A percentile compares a stretch with the other conserved stretches of the same genome.
Evolutionary conservation across 1,140 invertebrate genomes (phyloP).

Genomic region (Dreissena rostriformis): DNA sequence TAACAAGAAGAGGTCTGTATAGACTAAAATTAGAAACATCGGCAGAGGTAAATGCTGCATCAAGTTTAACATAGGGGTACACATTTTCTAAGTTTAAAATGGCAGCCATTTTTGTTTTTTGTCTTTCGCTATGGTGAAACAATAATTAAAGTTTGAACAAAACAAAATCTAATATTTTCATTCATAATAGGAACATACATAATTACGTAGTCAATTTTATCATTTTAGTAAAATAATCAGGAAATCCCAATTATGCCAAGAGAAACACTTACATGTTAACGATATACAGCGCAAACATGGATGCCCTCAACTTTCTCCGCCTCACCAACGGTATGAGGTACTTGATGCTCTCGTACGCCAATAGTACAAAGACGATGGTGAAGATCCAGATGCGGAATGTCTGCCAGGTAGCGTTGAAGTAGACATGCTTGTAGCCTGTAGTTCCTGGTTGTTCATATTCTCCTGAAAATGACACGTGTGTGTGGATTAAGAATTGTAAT

Average conservation of each 20-base stretch:
- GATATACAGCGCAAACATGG: constrained; percentile 88
- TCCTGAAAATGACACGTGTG: constrained; percentile 84
- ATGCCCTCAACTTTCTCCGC: constrained; percentile 84
- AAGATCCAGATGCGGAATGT: constrained; percentile 90
- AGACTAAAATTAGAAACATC: no score
- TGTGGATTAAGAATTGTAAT: no score
- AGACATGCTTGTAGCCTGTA: constrained; percentile 88
- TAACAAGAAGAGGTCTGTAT: no score
- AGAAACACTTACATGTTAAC: constrained; percentile 82
- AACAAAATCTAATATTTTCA: no score
- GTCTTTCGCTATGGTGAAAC: no score
- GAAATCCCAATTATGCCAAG: neutral
- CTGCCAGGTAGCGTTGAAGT: constrained; percentile 90
- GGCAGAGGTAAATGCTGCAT: no score
- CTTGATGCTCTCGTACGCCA: constrained; percentile 88
- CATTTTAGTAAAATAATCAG: no score
- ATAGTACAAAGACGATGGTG: constrained; percentile 86
- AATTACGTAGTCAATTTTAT: no score
- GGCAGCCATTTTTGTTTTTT: no score
- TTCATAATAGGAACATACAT: no score
- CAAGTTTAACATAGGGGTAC: no score
- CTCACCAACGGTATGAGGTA: constrained; percentile 84
- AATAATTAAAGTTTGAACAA: neutral
- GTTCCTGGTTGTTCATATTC: constrained; percentile 86
- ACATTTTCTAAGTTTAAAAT: no score